phyloP scores from a whole-genome alignment of 2,113 vertebrate species.

The Pantherophis guttatus region DNA sequence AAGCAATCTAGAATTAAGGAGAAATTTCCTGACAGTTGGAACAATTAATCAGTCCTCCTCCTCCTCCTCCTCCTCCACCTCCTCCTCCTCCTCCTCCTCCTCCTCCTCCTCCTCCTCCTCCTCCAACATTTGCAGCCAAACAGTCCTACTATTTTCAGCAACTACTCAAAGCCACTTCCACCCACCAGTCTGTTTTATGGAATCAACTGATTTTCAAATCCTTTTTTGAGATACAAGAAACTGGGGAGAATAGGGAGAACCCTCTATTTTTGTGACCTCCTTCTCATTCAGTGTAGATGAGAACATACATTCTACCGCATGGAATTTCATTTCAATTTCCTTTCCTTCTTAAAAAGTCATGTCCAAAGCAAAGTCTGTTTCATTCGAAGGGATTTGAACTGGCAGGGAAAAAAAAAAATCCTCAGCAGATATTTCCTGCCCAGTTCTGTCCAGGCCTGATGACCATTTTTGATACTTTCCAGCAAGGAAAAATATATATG shows the following conservation, averaged over 20 bases:
- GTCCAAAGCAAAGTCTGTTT: not conserved
- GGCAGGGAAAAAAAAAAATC: not conserved
- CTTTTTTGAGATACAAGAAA: not conserved
- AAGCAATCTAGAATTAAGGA: too few relatives aligned
- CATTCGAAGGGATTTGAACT: not conserved
- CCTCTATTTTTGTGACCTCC: not conserved
- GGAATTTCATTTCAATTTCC: not conserved
- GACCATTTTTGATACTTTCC: too few relatives aligned
- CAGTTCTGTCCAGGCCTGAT: not conserved
- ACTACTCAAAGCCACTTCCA: not conserved
- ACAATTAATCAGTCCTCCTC: too few relatives aligned
- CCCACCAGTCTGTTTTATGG: not conserved
- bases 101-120: too few relatives aligned
- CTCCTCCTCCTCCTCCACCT: too few relatives aligned
- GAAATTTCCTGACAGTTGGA: too few relatives aligned
- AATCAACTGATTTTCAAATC: not conserved
- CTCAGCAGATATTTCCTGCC: not conserved
- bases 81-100: too few relatives aligned
- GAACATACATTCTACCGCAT: not conserved
- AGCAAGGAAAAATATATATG: too few relatives aligned
- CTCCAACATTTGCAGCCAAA: not conserved
- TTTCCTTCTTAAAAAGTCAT: not conserved
- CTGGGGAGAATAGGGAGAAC: not conserved
- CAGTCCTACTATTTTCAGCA: not conserved
- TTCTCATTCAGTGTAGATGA: not conserved